A percentile compares a stretch with the other conserved stretches of the same genome.
Evolutionary conservation across 37 sponge, comb jelly and placozoan species (phyloP).

Genomic region (Halichondria panicea): DNA sequence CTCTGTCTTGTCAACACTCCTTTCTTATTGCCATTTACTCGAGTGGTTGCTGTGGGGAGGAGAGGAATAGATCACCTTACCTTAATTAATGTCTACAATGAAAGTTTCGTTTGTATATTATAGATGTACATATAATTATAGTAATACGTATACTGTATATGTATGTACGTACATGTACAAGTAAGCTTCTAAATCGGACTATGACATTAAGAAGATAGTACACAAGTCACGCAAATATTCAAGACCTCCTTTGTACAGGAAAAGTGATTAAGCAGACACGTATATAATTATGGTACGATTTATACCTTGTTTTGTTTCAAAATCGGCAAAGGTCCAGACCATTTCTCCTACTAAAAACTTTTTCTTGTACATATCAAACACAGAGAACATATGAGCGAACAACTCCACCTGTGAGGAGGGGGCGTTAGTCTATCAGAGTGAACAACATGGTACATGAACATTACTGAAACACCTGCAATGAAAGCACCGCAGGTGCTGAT

Average conservation of each 20-base stretch:
- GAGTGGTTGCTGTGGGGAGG: background rate
- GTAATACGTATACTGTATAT: too few species aligned
- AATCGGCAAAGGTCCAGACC: slow-evolving; percentile 76
- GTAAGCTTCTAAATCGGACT: too few species aligned
- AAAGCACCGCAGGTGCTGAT: too few species aligned
- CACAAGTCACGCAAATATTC: too few species aligned
- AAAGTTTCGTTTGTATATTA: too few species aligned
- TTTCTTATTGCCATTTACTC: slow-evolving; percentile 64
- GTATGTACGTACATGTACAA: too few species aligned
- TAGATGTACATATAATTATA: too few species aligned
- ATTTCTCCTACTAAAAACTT: slow-evolving; percentile 66
- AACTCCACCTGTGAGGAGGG: background rate
- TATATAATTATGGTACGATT: background rate
- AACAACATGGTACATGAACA: too few species aligned
- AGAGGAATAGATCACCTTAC: background rate
- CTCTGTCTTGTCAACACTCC: slow-evolving; percentile 65
- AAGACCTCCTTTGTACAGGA: too few species aligned
- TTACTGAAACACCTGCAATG: too few species aligned
- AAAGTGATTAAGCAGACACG: background rate
- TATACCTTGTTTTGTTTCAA: slow-evolving; percentile 56
- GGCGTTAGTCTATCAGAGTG: too few species aligned
- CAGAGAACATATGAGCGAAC: background rate
- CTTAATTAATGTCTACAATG: background rate
- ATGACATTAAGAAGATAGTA: too few species aligned
- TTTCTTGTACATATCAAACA: slow-evolving; percentile 53